Evolutionary conservation across 2,888 invertebrate genomes (phyloP).

Genomic region (Meta bourneti): DNA sequence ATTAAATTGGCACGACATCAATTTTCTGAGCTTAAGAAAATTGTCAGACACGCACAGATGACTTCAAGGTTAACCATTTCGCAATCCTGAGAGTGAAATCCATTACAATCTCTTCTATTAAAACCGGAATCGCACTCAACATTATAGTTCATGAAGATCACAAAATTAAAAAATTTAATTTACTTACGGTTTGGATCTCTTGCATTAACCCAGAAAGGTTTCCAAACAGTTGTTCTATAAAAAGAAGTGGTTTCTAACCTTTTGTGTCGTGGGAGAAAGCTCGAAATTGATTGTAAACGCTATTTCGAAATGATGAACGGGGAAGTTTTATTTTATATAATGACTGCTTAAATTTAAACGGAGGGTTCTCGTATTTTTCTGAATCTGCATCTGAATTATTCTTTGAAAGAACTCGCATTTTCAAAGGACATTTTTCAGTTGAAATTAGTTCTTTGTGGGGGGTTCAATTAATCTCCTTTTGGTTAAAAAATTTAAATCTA

Average conservation of each 20-base stretch:
- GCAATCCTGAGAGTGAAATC: background rate
- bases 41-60: background rate
- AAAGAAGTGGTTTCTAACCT: background rate
- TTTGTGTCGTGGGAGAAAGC: background rate
- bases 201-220: conserved; percentile 27
- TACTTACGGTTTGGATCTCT: background rate
- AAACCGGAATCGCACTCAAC: background rate
- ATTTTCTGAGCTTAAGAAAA: background rate
- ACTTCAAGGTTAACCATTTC: background rate
- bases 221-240: conserved; percentile 10
- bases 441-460: too few relatives aligned
- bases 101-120: background rate
- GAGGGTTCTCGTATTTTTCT: too few relatives aligned
- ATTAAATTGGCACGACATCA: conserved; percentile 1
- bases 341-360: too few relatives aligned
- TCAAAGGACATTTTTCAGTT: too few relatives aligned
- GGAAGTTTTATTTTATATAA: too few relatives aligned
- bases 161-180: background rate
- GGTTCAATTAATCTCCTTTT: too few relatives aligned
- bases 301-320: background rate
- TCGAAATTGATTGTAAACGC: background rate
- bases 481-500: too few relatives aligned
- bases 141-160: conserved; percentile 10
- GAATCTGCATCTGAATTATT: too few relatives aligned
- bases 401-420: too few relatives aligned